These are phyloP conservation scores for Loxodonta africana DNA, from an alignment of 2,113 vertebrate species.

Conservation along the genomic window DNA sequence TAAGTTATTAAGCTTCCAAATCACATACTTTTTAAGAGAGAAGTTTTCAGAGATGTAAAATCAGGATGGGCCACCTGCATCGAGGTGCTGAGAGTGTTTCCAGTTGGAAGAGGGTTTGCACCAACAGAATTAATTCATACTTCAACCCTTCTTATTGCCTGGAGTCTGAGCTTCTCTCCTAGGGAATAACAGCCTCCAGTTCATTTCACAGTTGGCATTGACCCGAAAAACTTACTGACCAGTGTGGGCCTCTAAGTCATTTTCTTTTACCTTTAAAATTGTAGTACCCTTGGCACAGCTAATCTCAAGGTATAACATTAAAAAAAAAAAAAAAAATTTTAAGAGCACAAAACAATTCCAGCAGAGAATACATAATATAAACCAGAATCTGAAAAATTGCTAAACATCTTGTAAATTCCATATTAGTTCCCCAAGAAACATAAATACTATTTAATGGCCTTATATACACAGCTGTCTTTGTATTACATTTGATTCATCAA, in stretches of 20 bases:
- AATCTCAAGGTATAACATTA: constrained; percentile 61
- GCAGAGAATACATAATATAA: not conserved
- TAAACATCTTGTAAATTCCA: not conserved
- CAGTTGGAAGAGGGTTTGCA: not conserved
- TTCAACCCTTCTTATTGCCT: not conserved
- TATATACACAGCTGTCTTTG: not conserved
- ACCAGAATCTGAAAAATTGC: not conserved
- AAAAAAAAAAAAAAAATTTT: not conserved
- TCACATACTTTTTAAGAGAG: not conserved
- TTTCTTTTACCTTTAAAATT: constrained; percentile 70
- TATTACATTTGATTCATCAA: not conserved
- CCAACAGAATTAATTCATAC: constrained; percentile 45
- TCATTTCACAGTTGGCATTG: not conserved
- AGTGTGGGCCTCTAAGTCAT: constrained; percentile 61
- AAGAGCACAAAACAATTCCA: constrained; percentile 46
- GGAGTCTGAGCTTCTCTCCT: not conserved
- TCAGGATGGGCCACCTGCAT: not conserved
- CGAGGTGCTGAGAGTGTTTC: not conserved
- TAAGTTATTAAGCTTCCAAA: not conserved
- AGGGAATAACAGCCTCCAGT: not conserved
- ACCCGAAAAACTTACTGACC: constrained; percentile 18
- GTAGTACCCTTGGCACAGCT: constrained; percentile 26
- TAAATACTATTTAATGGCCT: not conserved
- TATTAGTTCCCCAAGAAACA: not conserved
- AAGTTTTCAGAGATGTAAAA: constrained; percentile 31